Percentiles rank a stretch among this genome's conserved stretches.
These are phyloP conservation scores for Netelia inedita DNA, from an alignment of 2,888 invertebrate species.

Conservation along the genomic window DNA sequence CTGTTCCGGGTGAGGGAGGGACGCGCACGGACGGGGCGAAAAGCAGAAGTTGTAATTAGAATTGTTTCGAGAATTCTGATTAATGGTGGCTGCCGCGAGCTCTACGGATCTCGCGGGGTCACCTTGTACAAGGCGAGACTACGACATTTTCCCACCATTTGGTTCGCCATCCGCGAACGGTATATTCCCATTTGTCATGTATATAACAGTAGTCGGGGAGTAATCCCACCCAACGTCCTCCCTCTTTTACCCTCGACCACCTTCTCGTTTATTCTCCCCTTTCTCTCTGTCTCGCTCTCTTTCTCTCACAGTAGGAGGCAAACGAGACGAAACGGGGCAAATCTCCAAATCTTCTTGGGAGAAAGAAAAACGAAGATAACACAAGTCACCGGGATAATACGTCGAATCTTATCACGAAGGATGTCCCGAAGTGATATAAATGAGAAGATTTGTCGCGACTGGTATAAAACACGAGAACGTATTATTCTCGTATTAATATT, in stretches of 20 bases:
- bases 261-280: neutral
- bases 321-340: conserved; percentile 1
- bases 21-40: neutral
- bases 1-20: neutral
- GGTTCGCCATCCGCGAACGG: neutral
- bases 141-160: conserved; percentile 23
- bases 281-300: neutral
- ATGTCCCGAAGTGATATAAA: conserved; percentile 12
- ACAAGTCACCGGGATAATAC: conserved; percentile 16
- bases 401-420: conserved; percentile 7
- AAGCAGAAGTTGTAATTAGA: conserved; percentile 70
- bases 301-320: neutral
- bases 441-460: neutral
- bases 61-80: conserved; percentile 71
- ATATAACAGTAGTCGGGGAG: neutral
- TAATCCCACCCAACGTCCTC: neutral
- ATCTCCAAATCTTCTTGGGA: neutral
- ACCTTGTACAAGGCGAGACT: conserved; percentile 30
- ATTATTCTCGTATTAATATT: neutral
- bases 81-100: conserved; percentile 57
- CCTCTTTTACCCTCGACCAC: neutral
- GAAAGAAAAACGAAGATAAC: conserved; percentile 27
- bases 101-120: conserved; percentile 33
- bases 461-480: conserved; percentile 1
- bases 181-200: conserved; percentile 30